These are phyloP conservation scores for Podotricha telesiphe DNA, from an alignment of 2,888 invertebrate species.

Conservation along the genomic window DNA sequence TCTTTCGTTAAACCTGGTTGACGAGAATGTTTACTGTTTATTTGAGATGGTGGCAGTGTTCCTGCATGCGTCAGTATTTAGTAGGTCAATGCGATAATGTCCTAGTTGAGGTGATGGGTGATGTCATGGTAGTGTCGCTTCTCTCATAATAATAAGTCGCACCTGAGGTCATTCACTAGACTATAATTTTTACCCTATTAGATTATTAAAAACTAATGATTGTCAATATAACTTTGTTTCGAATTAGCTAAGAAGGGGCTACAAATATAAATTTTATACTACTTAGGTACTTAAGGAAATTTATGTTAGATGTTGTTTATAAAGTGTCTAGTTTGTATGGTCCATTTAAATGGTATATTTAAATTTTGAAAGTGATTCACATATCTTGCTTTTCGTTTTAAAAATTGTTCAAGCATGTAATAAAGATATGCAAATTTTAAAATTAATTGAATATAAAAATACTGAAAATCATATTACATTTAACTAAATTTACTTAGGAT, in stretches of 20 bases:
- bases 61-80: conserved; percentile 40
- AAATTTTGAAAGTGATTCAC: background rate
- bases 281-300: background rate
- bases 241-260: background rate
- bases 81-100: conserved; percentile 42
- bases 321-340: background rate
- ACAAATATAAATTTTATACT: background rate
- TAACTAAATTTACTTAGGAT: background rate
- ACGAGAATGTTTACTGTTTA: conserved; percentile 24
- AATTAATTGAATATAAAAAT: background rate
- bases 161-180: conserved; percentile 16
- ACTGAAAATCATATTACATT: too few species aligned
- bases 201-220: conserved; percentile 3
- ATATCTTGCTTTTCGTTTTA: background rate
- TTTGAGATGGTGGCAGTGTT: conserved; percentile 29
- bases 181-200: conserved; percentile 10
- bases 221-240: background rate
- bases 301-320: background rate
- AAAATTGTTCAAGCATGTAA: conserved; percentile 1
- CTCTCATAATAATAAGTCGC: conserved; percentile 34
- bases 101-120: conserved; percentile 46
- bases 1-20: conserved; percentile 19
- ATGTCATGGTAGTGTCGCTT: conserved; percentile 58
- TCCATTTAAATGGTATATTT: background rate
- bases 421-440: background rate